Evolutionary conservation across 1,140 invertebrate species (phyloP), one percentile per base, ranked within the genome.

Genomic region (Oryctes rhinoceros): DNA sequence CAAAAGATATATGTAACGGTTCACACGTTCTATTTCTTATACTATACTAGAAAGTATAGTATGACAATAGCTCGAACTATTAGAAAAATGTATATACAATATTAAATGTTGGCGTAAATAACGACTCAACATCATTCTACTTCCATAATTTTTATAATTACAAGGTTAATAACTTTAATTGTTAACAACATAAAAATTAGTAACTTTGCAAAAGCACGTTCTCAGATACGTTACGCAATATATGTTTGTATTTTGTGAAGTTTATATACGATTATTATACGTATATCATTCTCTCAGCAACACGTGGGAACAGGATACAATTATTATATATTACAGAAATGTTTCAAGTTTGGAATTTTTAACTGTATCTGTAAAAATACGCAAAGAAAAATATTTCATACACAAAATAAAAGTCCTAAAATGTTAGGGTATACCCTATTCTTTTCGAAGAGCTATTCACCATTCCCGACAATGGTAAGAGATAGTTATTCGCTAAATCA

Each of bases 1-100:
- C 65, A 71, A 71, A 71, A 71, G 3, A 71, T 71, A 24, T 35
- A 71, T 10, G 7, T 71, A 71, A 71, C 30, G 11, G 65, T 71
- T 71, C 65, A 9, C 65, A 71, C 65, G 65, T 71, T 71, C 65
- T 71, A 71, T 30, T 71, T 71, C 24, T 71, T 24, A 24, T 30
- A 71, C n/a, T n/a, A n/a, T n/a, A 24, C 65, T n/a, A 71, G 65
- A 71, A 71, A 71, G 65, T 35, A 37, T 11, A 71, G 30, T 37
- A 24, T 71, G 65, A 71, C 65, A 71, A 71, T 71, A 71, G 65
- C 65, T 10, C 11, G 53, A 71, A 71, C 11, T 71, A 71, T 71
- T 71, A 71, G 65, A 71, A 71, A 71, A 71, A 71, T 71, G 24
- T 71, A 35, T 35, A 37, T 37, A n/a, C 9, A 62, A 20, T 62